Base-by-base conservation (phyloP, 2,113 vertebrate genomes). In the Callionymus lyra region DNA sequence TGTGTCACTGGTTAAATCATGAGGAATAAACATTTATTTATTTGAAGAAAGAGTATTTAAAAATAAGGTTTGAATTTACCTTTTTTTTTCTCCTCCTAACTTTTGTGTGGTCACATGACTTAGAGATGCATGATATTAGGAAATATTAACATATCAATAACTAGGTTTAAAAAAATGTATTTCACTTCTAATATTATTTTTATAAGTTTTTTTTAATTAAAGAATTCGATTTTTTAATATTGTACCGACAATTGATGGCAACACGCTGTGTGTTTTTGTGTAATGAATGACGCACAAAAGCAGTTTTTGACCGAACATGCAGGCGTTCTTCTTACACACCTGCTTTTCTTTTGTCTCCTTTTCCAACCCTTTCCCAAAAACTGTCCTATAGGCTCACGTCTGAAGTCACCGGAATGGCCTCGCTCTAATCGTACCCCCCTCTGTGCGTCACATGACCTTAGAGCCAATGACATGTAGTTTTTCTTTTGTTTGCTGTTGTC, bases 331-430 rank as follows among this genome's bases (percentile, higher is more conserved):
- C 47, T 71, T 80, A 83, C 65, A 74, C 68, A 77, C 53, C 68
- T 77, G 57, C 76, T 78, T 79, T n/a, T 68, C 62, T 72, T 71
- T 84, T 85, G 76, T 82, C 41, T 73, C 46, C 69, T 34, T 49
- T 34, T 10, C 68, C 53, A 1, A 3, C 44, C 21, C 12, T 50
- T 31, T 12, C 11, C n/a, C 63, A 54, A 83, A 66, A 60, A 84
- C 76, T 88, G 63, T 89, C 91, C 73, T 85, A n/a, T n/a, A 96
- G 90, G 91, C 90, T 97, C 89, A 98, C 91, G 56, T 95, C 94
- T 71, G 94, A 98, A 88, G 91, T 98, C 88, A 96, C 93, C 77
- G 92, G 91, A 88, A 96, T 94, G 93, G 92, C 90, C 47, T 82
- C 91, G 37, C 88, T 95, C 79, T 96, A 89, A 88, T 82, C 89